Percentiles rank a stretch among this genome's conserved stretches.
phyloP scores from a whole-genome alignment of 2,888 invertebrate species.

The Electrophaes corylata region DNA sequence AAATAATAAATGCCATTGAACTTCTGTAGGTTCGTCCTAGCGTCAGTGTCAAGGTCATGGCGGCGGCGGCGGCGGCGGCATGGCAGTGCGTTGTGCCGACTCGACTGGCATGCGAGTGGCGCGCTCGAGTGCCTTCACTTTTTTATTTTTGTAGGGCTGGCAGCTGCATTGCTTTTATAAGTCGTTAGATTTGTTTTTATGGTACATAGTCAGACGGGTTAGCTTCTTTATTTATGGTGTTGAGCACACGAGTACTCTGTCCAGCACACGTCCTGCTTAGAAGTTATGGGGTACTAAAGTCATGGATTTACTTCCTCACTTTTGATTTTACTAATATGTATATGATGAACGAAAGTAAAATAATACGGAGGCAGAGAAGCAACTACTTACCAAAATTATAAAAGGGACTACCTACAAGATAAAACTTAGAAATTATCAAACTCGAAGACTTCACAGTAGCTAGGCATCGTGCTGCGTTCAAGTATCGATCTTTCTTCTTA shows the following conservation, averaged over 20 bases:
- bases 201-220: slow-evolving; percentile 6
- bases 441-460: too few species aligned
- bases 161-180: slow-evolving; percentile 44
- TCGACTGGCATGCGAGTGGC: slow-evolving; percentile 23
- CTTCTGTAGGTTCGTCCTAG: slow-evolving; percentile 39
- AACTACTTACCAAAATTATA: too few species aligned
- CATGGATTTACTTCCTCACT: too few species aligned
- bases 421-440: too few species aligned
- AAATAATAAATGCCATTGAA: neutral
- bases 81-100: slow-evolving; percentile 45
- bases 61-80: too few species aligned
- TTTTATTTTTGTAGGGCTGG: slow-evolving; percentile 44
- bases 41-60: slow-evolving; percentile 68
- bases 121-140: slow-evolving; percentile 44
- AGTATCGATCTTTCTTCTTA: too few species aligned
- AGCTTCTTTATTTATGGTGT: slow-evolving; percentile 1
- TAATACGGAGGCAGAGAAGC: too few species aligned
- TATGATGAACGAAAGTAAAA: too few species aligned
- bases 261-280: neutral
- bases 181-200: slow-evolving; percentile 30
- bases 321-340: too few species aligned
- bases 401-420: too few species aligned
- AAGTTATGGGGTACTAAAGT: neutral
- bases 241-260: too few species aligned
- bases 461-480: too few species aligned